Conservation (phyloP, 2,797 vertebrate species). For the Emydoidea blandingii region DNA sequence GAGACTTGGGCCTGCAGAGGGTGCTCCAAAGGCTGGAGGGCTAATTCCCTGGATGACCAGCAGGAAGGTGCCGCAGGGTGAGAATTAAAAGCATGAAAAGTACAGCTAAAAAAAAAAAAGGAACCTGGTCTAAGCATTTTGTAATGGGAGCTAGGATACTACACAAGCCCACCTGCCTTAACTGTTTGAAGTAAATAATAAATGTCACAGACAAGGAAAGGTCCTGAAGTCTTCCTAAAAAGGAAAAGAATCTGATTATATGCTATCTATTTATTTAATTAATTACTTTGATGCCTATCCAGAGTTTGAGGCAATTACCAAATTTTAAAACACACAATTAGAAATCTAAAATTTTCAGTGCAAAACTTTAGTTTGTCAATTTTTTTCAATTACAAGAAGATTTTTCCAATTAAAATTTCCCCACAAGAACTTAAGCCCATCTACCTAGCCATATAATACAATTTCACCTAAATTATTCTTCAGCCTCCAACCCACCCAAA, state of each 20-base stretch:
- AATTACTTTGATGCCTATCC: not conserved
- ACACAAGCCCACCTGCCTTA: not conserved
- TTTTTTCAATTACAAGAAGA: too few relatives aligned
- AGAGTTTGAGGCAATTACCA: not conserved
- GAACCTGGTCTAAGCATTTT: not conserved
- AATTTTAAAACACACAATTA: not conserved
- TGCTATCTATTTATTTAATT: not conserved
- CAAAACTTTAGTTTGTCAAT: too few relatives aligned
- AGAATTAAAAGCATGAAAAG: not conserved
- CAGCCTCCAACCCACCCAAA: too few relatives aligned
- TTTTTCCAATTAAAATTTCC: too few relatives aligned
- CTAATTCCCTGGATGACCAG: too few relatives aligned
- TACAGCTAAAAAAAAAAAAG: not conserved
- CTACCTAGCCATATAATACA: too few relatives aligned
- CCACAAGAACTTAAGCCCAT: too few relatives aligned
- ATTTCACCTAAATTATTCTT: too few relatives aligned
- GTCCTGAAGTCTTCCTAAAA: conserved; percentile 6
- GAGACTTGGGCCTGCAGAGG: too few relatives aligned
- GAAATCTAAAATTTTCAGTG: too few relatives aligned
- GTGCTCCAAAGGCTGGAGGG: too few relatives aligned
- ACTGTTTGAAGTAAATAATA: conserved; percentile 33
- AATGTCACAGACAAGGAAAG: conserved; percentile 10
- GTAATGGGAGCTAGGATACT: not conserved
- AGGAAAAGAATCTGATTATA: not conserved
- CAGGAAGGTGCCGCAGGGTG: too few relatives aligned